Conservation (phyloP, 2,888 invertebrate species). For the Ernsta delagoae region DNA sequence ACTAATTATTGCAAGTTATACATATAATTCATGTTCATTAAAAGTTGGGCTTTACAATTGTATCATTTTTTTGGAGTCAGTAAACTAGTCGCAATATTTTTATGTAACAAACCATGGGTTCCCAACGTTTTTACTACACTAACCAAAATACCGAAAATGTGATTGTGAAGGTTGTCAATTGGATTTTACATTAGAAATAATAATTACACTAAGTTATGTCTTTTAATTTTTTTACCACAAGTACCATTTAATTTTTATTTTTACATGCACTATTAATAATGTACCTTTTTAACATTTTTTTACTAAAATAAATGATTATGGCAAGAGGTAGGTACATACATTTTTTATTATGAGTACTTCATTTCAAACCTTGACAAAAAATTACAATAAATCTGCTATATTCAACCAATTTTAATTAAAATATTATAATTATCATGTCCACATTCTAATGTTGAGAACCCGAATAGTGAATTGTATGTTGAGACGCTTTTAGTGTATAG, state of each 20-base stretch:
- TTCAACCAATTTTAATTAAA: too few relatives aligned
- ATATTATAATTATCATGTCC: not conserved
- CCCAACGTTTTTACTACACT: conserved; percentile 33
- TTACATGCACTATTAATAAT: too few relatives aligned
- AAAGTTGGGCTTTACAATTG: conserved; percentile 23
- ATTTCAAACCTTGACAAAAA: too few relatives aligned
- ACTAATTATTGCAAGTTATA: conserved; percentile 5
- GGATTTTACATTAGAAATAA: not conserved
- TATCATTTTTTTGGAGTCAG: conserved; percentile 15
- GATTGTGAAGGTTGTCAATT: not conserved
- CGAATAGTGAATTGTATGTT: conserved; percentile 45
- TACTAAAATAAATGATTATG: too few relatives aligned
- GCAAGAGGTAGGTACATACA: too few relatives aligned
- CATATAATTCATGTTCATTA: conserved; percentile 12
- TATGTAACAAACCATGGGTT: conserved; percentile 44
- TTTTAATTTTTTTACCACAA: too few relatives aligned
- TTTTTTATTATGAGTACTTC: too few relatives aligned
- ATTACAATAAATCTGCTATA: too few relatives aligned
- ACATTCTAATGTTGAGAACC: conserved; percentile 3
- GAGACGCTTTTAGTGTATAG: conserved; percentile 75
- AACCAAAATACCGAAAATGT: conserved; percentile 6
- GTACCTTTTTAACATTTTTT: not conserved
- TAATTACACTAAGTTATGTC: not conserved
- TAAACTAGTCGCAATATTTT: conserved; percentile 36
- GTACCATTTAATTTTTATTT: too few relatives aligned